Conservation (phyloP, 2,888 invertebrate genomes). For the Graphium colonna region DNA sequence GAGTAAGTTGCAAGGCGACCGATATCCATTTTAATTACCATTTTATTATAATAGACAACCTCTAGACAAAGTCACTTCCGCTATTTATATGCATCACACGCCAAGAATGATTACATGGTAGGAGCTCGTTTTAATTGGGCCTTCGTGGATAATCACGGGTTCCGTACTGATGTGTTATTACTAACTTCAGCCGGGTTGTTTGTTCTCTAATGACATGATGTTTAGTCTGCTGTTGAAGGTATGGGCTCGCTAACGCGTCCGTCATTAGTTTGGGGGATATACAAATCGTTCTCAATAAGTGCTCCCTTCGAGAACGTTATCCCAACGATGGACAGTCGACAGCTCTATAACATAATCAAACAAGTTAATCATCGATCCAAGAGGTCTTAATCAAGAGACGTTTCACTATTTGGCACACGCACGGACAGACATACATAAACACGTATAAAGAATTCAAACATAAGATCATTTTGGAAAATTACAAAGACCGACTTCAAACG, state of each 20-base stretch:
- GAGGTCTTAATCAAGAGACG: too few species aligned
- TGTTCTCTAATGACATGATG: constrained; percentile 47
- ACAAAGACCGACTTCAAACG: too few species aligned
- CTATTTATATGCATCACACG: constrained; percentile 31
- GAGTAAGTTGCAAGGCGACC: too few species aligned
- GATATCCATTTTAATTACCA: too few species aligned
- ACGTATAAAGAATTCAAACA: too few species aligned
- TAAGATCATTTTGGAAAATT: too few species aligned
- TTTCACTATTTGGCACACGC: too few species aligned
- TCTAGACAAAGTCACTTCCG: constrained; percentile 41
- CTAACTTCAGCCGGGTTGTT: constrained; percentile 34
- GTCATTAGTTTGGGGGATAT: constrained; percentile 26
- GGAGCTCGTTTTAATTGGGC: constrained; percentile 38
- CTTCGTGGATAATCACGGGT: constrained; percentile 40
- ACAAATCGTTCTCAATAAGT: constrained; percentile 30
- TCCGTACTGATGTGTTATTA: constrained; percentile 32
- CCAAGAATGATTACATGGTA: constrained; percentile 35
- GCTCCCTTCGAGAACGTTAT: constrained; percentile 41
- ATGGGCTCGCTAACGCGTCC: constrained; percentile 36
- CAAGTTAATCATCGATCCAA: too few species aligned
- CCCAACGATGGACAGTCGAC: constrained; percentile 40
- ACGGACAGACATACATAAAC: too few species aligned
- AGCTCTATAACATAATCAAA: constrained; percentile 22
- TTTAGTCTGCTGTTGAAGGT: constrained; percentile 47
- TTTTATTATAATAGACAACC: constrained; percentile 33